Base-by-base conservation (phyloP, 2,888 invertebrate species). In the Acanthosepion pharaonis region DNA sequence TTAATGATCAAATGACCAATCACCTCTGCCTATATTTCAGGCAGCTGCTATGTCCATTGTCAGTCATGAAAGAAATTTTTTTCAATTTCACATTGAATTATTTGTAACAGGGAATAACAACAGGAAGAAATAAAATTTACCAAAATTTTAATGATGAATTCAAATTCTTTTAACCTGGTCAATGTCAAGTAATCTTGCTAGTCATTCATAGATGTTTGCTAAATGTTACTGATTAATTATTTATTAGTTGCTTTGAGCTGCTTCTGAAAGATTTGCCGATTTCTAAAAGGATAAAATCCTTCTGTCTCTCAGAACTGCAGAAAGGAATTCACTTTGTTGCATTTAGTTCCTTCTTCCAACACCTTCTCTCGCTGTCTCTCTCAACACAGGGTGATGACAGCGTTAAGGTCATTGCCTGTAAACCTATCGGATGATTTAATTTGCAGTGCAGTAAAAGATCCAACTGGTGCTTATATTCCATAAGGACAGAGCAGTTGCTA, bases 171-270 rank as follows among this genome's bases (percentile, higher is more conserved):
- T 28, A 78, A n/a, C n/a, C 78, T 8, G n/a, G 4, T n/a, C 8
- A 78, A 33, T n/a, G 78, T n/a, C n/a, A 78, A 78, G 78, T n/a
- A 0, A 78, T n/a, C 78, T 78, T n/a, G 33, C 78, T 33, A 78
- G n/a, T n/a, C 33, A 78, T n/a, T 8, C 9, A 33, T 15, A 78
- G n/a, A n/a, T 15, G n/a, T n/a, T 78, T 78, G n/a, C 78, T n/a
- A 78, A 78, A 78, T n/a, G 78, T 78, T 78, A 78, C 78, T 78
- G 78, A 78, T 78, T 78, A 33, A 78, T 78, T 78, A 78, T 78
- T 78, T 78, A 78, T 78, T 78, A 33, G 78, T 78, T 78, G 78
- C 78, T n/a, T 78, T 78, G n/a, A 78, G 78, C n/a, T 78, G n/a
- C 15, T 78, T 78, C 78, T 78, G n/a, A 23, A 78, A 78, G 78